Base-by-base conservation (phyloP, 2,888 invertebrate species). In the Sussaba pulchella region DNA sequence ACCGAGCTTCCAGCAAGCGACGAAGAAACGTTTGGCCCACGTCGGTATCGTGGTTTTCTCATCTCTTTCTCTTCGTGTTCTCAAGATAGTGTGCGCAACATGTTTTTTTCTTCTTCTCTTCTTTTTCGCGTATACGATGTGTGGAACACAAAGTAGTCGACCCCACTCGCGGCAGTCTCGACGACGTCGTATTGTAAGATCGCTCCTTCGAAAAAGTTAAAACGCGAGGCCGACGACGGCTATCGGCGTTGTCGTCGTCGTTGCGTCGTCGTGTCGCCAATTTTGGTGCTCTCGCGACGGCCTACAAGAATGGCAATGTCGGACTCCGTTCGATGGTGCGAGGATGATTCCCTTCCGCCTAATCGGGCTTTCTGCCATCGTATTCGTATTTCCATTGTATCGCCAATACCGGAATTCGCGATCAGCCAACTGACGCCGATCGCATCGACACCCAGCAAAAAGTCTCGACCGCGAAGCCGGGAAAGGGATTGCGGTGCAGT, bases 241-340 rank as follows among this genome's bases (percentile, higher is more conserved):
- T 26, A 26, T 26, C 66, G 66, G 47, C 17, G 14, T 31, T 14
- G 17, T 12, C 21, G 43, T 26, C 14, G 47, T 31, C 19, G 19
- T 59, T 2, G 43, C 10, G 59, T 67, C 1, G 41, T 67, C 67
- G 52, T 67, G 52, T 52, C 39, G 67, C 52, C 50, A 52, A 67
- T 52, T 67, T 67, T 67, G 50, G 67, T 67, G 19, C 21, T 67
- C 31, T 36, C 39, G 12, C 26, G 36, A 39, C 31, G 21, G 67
- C 39, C 67, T 52, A 67, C 67, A 41, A 39, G 67, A 67, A 52
- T 67, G 67, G 67, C 63, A 43, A 63, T 63, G 63, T 63, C 6
- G 10, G n/a, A 21, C 12, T 8, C 24, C 8, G 52, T 12, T 9
- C 10, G 24, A 17, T 19, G 21, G 50, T 24, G 50, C 14, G 21